Base-by-base conservation (phyloP, 2,888 invertebrate species). In the Argyresthia albistria region DNA sequence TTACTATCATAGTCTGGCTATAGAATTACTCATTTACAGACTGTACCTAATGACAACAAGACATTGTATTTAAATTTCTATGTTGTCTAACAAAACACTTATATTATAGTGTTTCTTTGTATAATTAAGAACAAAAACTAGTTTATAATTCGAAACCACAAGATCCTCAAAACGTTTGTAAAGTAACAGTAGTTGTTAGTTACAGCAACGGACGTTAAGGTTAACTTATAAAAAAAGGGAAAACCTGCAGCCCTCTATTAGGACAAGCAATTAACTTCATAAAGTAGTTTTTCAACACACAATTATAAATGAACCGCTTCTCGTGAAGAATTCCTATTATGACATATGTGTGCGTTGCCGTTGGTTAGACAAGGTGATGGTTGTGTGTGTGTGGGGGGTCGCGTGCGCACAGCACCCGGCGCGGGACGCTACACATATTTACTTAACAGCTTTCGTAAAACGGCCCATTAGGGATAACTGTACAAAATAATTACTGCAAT, bases 401-500 rank as follows among this genome's bases (percentile, higher is more conserved):
- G 61, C 65, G 61, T 58, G 72, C 65, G 70, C 81, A 78, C 72
- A 76, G 75, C 76, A 76, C 79, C 63, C 72, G 76, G 73, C 73
- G 73, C 80, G 76, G 82, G 81, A 79, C 81, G 76, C 74, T 70
- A 75, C 79, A 78, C 79, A 78, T 86, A 82, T 84, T 83, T 86
- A 83, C 84, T 80, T 73, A 79, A 82, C 86, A 87, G 86, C 86
- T 83, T 87, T 86, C 75, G 84, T 77, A 79, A 86, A 86, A 82
- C 76, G 80, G 67, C 83, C 84, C 80, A 87, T 87, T 87, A 87
- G 72, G 76, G 80, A 73, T 87, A 87, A 87, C 87, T 82, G 87
- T 87, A 84, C 80, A 78, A 80, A 86, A 87, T 86, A 87, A 87
- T 87, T 86, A 82, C 78, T 83, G 87, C 87, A 86, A 87, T 84